Evolutionary conservation across 2,113 vertebrate genomes (phyloP).

Genomic region (human (Homo sapiens)): DNA sequence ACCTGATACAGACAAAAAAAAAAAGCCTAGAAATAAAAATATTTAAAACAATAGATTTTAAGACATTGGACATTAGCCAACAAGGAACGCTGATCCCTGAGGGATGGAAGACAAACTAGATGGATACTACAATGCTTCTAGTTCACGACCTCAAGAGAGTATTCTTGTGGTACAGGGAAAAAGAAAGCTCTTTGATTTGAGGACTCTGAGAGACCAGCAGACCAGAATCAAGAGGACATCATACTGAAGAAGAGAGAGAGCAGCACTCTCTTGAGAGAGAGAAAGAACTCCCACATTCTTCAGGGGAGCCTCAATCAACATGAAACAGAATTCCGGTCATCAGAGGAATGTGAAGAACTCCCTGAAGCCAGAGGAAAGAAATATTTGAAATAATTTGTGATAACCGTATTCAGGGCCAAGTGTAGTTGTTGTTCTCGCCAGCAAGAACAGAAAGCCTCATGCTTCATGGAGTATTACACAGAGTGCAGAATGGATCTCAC

Average conservation of each 20-base stretch:
- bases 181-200: no score
- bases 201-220: neutral
- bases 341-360: neutral
- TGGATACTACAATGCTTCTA: no score
- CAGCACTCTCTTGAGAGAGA: no score
- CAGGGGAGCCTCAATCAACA: neutral
- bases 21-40: no score
- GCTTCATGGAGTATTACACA: no score
- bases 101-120: no score
- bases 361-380: neutral
- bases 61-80: neutral
- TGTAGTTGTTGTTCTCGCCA: no score
- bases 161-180: fast-evolving
- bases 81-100: neutral
- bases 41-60: neutral
- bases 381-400: neutral
- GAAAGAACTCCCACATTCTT: neutral
- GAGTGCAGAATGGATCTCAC: neutral
- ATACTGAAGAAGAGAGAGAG: neutral
- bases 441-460: neutral
- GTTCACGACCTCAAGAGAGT: fast-evolving
- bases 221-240: no score
- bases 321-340: neutral
- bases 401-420: neutral
- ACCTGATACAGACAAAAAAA: no score